Base-by-base conservation (phyloP, 2,113 vertebrate species). In the Clupea harengus region DNA sequence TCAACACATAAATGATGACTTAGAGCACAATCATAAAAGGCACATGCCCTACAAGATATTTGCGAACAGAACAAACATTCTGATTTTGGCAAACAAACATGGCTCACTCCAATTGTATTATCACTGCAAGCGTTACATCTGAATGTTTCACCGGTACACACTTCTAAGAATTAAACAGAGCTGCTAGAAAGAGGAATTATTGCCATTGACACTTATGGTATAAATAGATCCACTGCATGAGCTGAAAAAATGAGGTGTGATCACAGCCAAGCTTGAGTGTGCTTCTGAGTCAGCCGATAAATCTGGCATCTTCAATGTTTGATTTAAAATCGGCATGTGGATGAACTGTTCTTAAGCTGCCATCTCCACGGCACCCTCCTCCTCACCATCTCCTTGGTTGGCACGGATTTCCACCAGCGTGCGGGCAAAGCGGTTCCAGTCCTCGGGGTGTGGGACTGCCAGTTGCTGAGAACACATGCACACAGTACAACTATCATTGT, bases 361-460 rank as follows among this genome's bases (percentile, higher is more conserved):
- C 17, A 97, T 90, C 89, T 97, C 96, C 72, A 94, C 91, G 0
- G 92, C 64, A 15, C 93, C 93, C 86, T 97, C 96, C 81, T 97
- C 96, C 18, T 97, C 96, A 0, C 95, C 95, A 85, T 97, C 96
- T 0, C 94, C 94, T 39, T 95, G 89, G 94, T 97, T 97, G 54
- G 96, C 96, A 0, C 95, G 96, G 75, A 97, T 96, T 86, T 97
- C 96, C 90, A 96, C 94, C 64, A 97, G 89, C 7, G 97, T 97
- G 18, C 94, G 93, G 50, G 96, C 95, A 3, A 97, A 96, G 28
- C 96, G 94, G 0, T 93, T 95, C 97, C 97, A 97, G 45, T 97
- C 97, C 0, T 97, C 96, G 0, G 91, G 94, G 90, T 96, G 96
- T 0, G 97, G 96, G 4, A 96, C 91, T 0, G 96, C 96, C 64